Base-by-base conservation (phyloP, 2,888 invertebrate genomes). In the Cryptocephalus primarius region DNA sequence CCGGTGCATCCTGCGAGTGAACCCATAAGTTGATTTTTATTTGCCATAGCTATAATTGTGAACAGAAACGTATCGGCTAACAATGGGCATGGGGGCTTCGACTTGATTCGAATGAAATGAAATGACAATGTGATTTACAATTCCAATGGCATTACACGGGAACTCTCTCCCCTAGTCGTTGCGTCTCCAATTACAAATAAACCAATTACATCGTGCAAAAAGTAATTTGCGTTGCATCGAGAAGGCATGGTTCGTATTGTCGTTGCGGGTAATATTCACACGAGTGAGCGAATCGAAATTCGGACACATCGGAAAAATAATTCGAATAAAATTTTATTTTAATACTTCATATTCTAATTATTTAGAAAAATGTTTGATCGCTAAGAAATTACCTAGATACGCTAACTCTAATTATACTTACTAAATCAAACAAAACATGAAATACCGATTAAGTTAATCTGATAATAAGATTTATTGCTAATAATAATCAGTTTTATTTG, bases 91-190 rank as follows among this genome's bases (percentile, higher is more conserved):
- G 22, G 22, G 22, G 22, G 22, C 22, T 22, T 22, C 22, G 22
- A 22, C 22, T 22, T 22, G 22, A 22, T 22, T 22, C 22, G 22
- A 22, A 22, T 22, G 22, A 48, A 50, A 47, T 49, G 52, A 50
- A 53, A 54, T 55, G 54, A 58, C 49, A 59, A 57, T 60, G 56
- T 59, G 56, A 60, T 59, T 60, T 60, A 60, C 60, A 60, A 59
- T 59, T 59, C 58, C 55, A 59, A 59, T 60, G 56, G 56, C 53
- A 57, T 59, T 58, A 59, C 22, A 22, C 22, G 22, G 22, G 22
- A 22, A 22, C 50, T 51, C 48, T 50, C 43, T 50, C 55, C 56
- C 55, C 42, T 46, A 38, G 42, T 22, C 22, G 22, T 22, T 22
- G 46, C 42, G 32, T 43, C 45, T 57, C 56, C 56, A 57, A 58